Conservation (phyloP, 2,113 vertebrate species). For the Cyanoramphus novaezelandiae region DNA sequence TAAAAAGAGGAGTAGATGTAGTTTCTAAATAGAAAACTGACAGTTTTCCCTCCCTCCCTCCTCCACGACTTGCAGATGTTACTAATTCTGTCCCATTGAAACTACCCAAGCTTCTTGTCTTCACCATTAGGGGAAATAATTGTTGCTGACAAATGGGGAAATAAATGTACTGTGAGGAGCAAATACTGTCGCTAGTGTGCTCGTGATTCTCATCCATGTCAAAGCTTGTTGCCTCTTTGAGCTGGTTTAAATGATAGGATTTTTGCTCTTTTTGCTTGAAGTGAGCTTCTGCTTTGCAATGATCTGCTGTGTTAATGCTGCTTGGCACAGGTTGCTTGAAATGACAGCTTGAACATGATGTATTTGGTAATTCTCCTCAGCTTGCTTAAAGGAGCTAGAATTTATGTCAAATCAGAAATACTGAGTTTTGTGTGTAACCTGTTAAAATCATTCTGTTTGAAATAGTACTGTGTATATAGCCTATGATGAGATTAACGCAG, state of each 20-base stretch:
- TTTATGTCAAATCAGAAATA: background rate
- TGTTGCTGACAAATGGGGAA: slow-evolving; percentile 57
- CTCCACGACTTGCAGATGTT: slow-evolving; percentile 41
- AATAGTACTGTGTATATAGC: background rate
- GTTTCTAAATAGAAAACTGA: slow-evolving; percentile 13
- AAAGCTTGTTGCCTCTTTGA: slow-evolving; percentile 48
- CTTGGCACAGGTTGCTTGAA: slow-evolving; percentile 24
- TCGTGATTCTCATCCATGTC: slow-evolving; percentile 30
- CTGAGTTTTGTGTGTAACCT: background rate
- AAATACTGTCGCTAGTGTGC: slow-evolving; percentile 9
- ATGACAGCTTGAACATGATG: background rate
- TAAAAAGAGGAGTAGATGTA: background rate
- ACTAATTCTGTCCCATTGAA: slow-evolving; percentile 23
- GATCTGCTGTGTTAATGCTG: slow-evolving; percentile 16
- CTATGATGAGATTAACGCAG: background rate
- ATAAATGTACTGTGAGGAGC: slow-evolving; percentile 33
- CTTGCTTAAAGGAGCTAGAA: background rate
- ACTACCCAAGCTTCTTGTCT: slow-evolving; percentile 40
- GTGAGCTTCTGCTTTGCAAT: slow-evolving; percentile 42
- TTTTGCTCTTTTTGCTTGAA: slow-evolving; percentile 27
- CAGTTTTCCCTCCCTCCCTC: slow-evolving; percentile 27
- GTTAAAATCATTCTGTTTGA: background rate
- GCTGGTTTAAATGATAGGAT: slow-evolving; percentile 16
- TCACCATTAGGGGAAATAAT: slow-evolving; percentile 58
- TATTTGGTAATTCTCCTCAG: background rate